phyloP scores from a whole-genome alignment of 2,113 vertebrate species.

The Octodon degus region DNA sequence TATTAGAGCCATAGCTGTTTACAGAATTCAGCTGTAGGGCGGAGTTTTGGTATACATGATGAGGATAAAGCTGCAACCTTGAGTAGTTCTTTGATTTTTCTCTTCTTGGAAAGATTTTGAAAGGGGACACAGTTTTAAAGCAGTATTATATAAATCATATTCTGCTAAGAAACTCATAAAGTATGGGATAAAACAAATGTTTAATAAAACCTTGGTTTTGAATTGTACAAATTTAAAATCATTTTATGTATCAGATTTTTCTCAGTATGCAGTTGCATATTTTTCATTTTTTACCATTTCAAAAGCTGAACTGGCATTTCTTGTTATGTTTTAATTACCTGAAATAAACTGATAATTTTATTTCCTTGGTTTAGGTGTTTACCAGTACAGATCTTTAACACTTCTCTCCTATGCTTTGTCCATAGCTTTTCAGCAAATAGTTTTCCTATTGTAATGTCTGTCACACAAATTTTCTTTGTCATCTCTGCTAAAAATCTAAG shows the following conservation, averaged over 20 bases:
- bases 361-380: background rate
- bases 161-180: conserved; percentile 42
- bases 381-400: background rate
- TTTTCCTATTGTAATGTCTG: background rate
- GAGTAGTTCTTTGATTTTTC: background rate
- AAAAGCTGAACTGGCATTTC: background rate
- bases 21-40: background rate
- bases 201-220: conserved; percentile 34
- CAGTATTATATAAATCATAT: background rate
- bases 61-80: background rate
- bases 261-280: background rate
- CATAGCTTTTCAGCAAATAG: background rate
- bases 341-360: background rate
- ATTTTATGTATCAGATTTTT: background rate
- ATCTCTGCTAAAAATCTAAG: background rate
- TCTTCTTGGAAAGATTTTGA: conserved; percentile 33
- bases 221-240: conserved; percentile 1
- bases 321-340: background rate
- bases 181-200: background rate
- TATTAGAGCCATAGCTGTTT: background rate
- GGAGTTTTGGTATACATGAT: background rate
- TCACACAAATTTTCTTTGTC: background rate
- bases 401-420: background rate
- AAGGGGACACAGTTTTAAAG: conserved; percentile 31
- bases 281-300: background rate